phyloP scores from a whole-genome alignment of 2,113 vertebrate genomes.

The Peucedramus taeniatus region DNA sequence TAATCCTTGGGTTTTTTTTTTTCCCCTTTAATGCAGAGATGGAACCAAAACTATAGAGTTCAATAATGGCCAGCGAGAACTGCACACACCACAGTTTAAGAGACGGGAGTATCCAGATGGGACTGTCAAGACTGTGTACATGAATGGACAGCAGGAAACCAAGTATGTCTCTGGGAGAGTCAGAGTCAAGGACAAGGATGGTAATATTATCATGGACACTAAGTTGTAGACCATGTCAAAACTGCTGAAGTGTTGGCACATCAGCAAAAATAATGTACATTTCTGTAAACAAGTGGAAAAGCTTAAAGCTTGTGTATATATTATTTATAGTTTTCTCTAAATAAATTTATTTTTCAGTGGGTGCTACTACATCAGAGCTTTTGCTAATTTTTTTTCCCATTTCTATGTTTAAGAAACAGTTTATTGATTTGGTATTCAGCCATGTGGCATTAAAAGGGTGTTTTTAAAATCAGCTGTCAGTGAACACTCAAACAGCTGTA shows the following conservation, averaged over 20 bases:
- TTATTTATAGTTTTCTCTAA: conserved; percentile 33
- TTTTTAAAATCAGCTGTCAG: not conserved
- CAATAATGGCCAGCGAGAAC: conserved; percentile 90
- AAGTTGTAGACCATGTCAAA: conserved; percentile 11
- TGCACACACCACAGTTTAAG: conserved; percentile 89
- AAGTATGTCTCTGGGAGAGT: conserved; percentile 85
- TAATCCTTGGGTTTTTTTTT: not conserved
- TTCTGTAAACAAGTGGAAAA: not conserved
- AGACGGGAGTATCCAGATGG: conserved; percentile 93
- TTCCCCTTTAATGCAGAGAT: conserved; percentile 71
- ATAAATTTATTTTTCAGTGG: conserved; percentile 50
- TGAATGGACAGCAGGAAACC: conserved; percentile 90
- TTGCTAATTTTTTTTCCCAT: not conserved
- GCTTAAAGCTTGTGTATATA: conserved; percentile 4
- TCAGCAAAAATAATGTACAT: not conserved
- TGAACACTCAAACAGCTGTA: not conserved
- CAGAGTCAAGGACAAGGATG: conserved; percentile 90
- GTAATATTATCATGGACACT: conserved; percentile 84
- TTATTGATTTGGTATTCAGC: not conserved
- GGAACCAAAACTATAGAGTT: conserved; percentile 92
- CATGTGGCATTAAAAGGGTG: not conserved
- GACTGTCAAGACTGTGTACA: conserved; percentile 89
- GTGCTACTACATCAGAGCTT: not conserved
- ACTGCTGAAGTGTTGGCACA: not conserved
- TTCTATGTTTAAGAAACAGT: not conserved